phyloP scores from a whole-genome alignment of 1,140 invertebrate genomes.

The Zaprionus davidi region DNA sequence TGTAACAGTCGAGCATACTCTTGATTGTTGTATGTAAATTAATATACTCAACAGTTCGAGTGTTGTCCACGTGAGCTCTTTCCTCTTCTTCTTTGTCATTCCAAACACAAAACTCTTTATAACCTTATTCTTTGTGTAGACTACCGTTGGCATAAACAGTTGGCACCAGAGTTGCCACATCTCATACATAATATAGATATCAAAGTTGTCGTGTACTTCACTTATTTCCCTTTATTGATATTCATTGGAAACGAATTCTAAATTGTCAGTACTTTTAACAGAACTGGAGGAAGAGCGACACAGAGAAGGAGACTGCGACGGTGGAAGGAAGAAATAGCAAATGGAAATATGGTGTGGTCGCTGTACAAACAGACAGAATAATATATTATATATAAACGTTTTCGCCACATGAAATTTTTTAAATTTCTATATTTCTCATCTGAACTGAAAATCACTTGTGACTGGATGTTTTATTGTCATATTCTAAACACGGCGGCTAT shows the following conservation, averaged over 20 bases:
- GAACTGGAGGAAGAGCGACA: neutral
- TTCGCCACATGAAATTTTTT: conserved; percentile 8
- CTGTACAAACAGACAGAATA: neutral
- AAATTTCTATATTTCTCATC: conserved; percentile 28
- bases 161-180: neutral
- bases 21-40: no score
- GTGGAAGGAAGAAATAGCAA: neutral
- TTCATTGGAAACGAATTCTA: conserved; percentile 1
- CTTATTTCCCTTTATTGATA: neutral
- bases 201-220: neutral
- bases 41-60: no score
- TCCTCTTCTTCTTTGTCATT: neutral
- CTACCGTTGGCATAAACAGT: neutral
- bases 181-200: neutral
- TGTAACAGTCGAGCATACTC: no score
- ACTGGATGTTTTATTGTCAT: conserved; percentile 18
- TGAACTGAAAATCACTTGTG: conserved; percentile 15
- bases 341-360: conserved; percentile 3
- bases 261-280: neutral
- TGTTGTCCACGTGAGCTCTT: no score
- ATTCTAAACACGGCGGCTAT: conserved; percentile 13
- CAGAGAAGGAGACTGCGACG: no score
- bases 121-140: neutral
- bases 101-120: neutral
- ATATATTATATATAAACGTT: neutral